Evolutionary conservation across 2,888 invertebrate species (phyloP).

Genomic region (Helicoverpa assulta): DNA sequence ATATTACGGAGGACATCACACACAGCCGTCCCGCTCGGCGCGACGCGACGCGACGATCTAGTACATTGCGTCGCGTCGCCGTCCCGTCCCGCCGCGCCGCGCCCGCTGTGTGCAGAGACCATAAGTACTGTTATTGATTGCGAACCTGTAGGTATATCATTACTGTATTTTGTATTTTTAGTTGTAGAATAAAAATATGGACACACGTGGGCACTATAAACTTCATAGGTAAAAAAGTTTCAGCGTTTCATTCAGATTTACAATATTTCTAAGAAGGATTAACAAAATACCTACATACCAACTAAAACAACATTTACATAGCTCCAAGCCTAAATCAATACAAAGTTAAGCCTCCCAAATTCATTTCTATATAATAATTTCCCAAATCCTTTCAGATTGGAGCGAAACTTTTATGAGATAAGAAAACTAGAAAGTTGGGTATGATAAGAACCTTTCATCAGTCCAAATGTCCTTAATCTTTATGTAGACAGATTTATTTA

Average conservation of each 20-base stretch:
- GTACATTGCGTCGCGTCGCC: too few species aligned
- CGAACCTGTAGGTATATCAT: not conserved
- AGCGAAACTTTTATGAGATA: constrained; percentile 34
- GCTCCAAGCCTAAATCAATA: constrained; percentile 3
- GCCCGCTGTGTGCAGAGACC: too few species aligned
- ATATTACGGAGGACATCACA: too few species aligned
- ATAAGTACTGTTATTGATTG: constrained; percentile 9
- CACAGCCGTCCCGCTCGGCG: too few species aligned
- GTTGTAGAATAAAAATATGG: too few species aligned
- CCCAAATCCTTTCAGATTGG: constrained; percentile 24
- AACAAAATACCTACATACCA: not conserved
- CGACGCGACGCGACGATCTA: too few species aligned
- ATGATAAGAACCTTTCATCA: constrained; percentile 42
- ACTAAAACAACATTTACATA: constrained; percentile 14
- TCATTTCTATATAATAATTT: constrained; percentile 21
- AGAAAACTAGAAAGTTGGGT: constrained; percentile 39
- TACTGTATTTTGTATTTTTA: too few species aligned
- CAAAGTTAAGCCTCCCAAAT: constrained; percentile 14
- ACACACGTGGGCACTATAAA: too few species aligned
- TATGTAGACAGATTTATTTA: constrained; percentile 33
- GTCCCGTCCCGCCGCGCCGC: too few species aligned
- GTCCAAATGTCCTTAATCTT: constrained; percentile 32
- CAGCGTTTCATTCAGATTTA: too few species aligned
- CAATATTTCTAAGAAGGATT: too few species aligned
- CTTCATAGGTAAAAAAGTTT: too few species aligned